Evolutionary conservation across 2,888 invertebrate species (phyloP).

Genomic region (Sarcophaga caerulescens): DNA sequence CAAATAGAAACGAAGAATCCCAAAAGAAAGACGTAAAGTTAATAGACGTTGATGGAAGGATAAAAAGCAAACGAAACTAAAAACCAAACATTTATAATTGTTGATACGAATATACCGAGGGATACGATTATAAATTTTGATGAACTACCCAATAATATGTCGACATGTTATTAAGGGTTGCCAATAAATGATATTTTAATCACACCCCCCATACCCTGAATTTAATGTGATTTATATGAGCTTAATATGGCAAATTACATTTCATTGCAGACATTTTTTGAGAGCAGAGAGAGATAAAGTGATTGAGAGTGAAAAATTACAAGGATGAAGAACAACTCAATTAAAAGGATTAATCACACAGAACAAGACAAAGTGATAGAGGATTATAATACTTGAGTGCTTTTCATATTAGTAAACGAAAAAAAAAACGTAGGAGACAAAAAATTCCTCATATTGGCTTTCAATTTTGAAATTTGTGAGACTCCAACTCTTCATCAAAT

Average conservation of each 20-base stretch:
- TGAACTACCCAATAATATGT: background rate
- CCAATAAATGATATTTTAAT: background rate
- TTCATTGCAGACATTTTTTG: too few relatives aligned
- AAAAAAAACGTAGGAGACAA: background rate
- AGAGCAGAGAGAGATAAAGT: background rate
- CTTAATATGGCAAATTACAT: too few relatives aligned
- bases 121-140: background rate
- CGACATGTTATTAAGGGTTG: background rate
- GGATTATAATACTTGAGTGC: too few relatives aligned
- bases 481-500: too few relatives aligned
- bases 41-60: background rate
- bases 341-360: background rate
- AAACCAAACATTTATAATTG: background rate
- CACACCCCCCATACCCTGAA: too few relatives aligned
- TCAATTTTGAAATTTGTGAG: too few relatives aligned
- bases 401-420: too few relatives aligned
- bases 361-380: too few relatives aligned
- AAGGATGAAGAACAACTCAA: background rate
- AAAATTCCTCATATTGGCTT: too few relatives aligned
- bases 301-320: background rate
- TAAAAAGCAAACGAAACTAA: background rate
- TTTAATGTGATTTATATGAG: too few relatives aligned
- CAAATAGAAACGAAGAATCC: background rate
- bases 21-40: too few relatives aligned
- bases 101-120: background rate